Evolutionary conservation across 2,797 vertebrate species (phyloP), one percentile per base, ranked within the genome.

Genomic region (Xiphophorus birchmanni): DNA sequence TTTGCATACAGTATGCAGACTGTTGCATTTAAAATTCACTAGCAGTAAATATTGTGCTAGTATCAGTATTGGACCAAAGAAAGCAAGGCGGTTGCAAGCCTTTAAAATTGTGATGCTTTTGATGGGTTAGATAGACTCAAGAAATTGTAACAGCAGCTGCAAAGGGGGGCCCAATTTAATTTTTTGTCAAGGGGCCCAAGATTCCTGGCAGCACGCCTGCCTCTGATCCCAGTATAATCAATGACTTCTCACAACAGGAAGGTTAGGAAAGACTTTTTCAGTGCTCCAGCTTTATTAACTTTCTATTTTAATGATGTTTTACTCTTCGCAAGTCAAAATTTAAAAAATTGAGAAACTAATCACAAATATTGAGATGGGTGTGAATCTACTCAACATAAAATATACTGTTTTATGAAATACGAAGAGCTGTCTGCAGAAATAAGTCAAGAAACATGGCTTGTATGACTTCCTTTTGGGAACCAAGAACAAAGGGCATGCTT

Each of bases 391-490:
- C 23, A 44, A 44, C 23, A 71, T 44, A n/a, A 72, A 74, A 71
- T 23, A 63, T 18, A 17, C 18, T 80, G 73, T 81, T 77, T 48
- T 47, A 73, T 65, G 23, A 67, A 79, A 47, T 12, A 32, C 44
- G 1, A 21, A 32, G 6, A 74, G 60, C 29, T 71, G 79, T 69
- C 2, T 60, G 74, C 71, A 80, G 77, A 83, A 80, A 81, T 48
- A 47, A 89, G 83, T 80, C 67, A 60, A 8, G 40, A 23, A 56
- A 78, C 80, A 77, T 78, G 80, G 23, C 75, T 82, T 56, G 32
- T 86, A 88, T 76, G 50, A 87, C 73, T 88, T 90, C 78, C 81
- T 85, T 84, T 73, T 54, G 71, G 67, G 72, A 80, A 79, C 6
- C 44, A 47, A 79, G 54, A 60, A 18, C 45, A 50, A 73, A 37